Evolutionary conservation across 2,888 invertebrate genomes (phyloP), one percentile per base, ranked within the genome.

Genomic region (Drosophila koepferae): DNA sequence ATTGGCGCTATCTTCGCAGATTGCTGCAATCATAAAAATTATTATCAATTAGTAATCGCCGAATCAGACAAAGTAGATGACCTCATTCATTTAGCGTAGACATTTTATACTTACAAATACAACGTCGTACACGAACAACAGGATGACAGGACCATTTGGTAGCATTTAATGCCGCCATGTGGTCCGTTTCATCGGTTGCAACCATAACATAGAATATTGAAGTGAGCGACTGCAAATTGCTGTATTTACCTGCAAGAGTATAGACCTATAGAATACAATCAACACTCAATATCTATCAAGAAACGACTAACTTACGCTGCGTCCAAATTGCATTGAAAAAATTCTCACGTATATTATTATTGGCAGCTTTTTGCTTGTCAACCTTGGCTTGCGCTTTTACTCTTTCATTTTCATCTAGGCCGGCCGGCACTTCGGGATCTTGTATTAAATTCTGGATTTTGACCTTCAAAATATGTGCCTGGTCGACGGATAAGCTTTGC

Each of bases 181-280:
- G 63, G 43, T 83, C 72, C 23, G 62, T 64, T 49, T 81, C 77
- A 14, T 81, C 72, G 18, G 87, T 70, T 9, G 65, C 74, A 12
- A 92, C 92, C 66, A 91, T 74, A 5, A 93, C 91, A 64, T 92
- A 92, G 28, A 93, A 82, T 16, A 91, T 90, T 8, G 91, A 83
- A 3, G 91, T 80, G 1, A 92, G 63, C 2, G 91, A 90, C 48
- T 90, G 82, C 0, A 78, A 74, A 72, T 92, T 92, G 41, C 85
- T 86, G 67, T 91, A 92, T 77, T 92, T 92, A 49, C 91, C 92
- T 93, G 38, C 63, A 58, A 70, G 38, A 6, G 55, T 8, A 23
- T 16, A n/a, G n/a, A 5, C n/a, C 31, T 2, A 63, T 3, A 9
- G 1, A 36, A 20, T 53, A 20, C 18, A 0, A 18, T 31, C 40